A percentile compares a stretch with the other conserved stretches of the same genome.
Evolutionary conservation across 2,113 vertebrate genomes (phyloP).

Genomic region (Xiphophorus hellerii): DNA sequence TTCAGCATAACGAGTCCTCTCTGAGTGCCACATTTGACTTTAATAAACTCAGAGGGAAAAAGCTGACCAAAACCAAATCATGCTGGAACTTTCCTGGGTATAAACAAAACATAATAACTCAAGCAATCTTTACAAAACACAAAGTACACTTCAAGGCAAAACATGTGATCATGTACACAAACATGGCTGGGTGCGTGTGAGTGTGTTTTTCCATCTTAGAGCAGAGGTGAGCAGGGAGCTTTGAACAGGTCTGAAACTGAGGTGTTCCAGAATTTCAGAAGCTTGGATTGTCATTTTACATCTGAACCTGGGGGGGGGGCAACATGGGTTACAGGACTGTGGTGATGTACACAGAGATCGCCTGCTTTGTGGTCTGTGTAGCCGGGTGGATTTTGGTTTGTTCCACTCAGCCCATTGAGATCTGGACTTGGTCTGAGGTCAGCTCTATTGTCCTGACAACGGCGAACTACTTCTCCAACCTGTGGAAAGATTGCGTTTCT

Average conservation of each 20-base stretch:
- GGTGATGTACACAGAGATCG: conserved; percentile 85
- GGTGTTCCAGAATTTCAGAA: neutral
- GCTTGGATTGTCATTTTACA: neutral
- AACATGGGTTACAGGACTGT: conserved; percentile 74
- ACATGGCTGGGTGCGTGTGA: neutral
- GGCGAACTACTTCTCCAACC: conserved; percentile 92
- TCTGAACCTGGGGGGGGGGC: neutral
- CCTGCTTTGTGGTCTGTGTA: conserved; percentile 86
- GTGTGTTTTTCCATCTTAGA: conserved; percentile 3
- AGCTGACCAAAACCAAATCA: conserved; percentile 16
- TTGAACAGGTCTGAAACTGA: neutral
- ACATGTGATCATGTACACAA: conserved; percentile 41
- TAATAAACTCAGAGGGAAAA: neutral
- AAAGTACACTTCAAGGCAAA: conserved; percentile 38
- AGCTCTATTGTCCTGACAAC: conserved; percentile 88
- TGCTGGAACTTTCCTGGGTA: conserved; percentile 14
- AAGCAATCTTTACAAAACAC: conserved; percentile 47
- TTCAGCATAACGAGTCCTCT: neutral
- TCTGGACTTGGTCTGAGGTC: conserved; percentile 93
- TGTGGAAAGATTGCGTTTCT: conserved; percentile 94
- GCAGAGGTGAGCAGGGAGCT: neutral
- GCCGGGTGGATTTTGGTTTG: conserved; percentile 90
- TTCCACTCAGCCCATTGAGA: conserved; percentile 91
- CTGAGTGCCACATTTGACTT: neutral
- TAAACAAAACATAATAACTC: conserved; percentile 53